phyloP scores from a whole-genome alignment of 2,797 vertebrate species.

The Mormyrops attenuatus region DNA sequence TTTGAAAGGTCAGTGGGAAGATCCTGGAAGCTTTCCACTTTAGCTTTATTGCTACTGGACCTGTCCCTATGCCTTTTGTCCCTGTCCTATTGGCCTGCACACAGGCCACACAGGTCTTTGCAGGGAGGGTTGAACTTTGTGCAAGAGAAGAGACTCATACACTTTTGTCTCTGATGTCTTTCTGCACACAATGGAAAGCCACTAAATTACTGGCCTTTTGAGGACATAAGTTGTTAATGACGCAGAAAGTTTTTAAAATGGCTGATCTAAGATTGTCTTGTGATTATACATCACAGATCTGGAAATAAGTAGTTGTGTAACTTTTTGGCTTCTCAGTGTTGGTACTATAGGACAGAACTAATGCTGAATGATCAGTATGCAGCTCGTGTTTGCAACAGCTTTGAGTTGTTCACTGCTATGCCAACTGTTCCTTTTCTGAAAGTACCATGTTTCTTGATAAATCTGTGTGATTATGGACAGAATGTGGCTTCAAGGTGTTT shows the following conservation, averaged over 20 bases:
- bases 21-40: conserved; percentile 2
- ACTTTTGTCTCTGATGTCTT: background rate
- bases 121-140: background rate
- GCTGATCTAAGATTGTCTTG: background rate
- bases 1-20: background rate
- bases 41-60: conserved; percentile 1
- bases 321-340: background rate
- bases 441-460: background rate
- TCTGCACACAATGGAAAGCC: background rate
- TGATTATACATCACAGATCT: background rate
- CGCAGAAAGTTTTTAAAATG: background rate
- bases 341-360: background rate
- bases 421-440: background rate
- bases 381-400: background rate
- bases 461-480: background rate
- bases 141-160: background rate
- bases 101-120: background rate
- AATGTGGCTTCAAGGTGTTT: background rate
- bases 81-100: background rate
- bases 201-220: background rate
- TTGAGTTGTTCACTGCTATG: background rate
- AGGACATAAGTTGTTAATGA: background rate
- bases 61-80: background rate
- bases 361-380: background rate
- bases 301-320: conserved; percentile 4